Evolutionary conservation across 1,140 invertebrate species (phyloP).

Genomic region (Chelonus insularis): DNA sequence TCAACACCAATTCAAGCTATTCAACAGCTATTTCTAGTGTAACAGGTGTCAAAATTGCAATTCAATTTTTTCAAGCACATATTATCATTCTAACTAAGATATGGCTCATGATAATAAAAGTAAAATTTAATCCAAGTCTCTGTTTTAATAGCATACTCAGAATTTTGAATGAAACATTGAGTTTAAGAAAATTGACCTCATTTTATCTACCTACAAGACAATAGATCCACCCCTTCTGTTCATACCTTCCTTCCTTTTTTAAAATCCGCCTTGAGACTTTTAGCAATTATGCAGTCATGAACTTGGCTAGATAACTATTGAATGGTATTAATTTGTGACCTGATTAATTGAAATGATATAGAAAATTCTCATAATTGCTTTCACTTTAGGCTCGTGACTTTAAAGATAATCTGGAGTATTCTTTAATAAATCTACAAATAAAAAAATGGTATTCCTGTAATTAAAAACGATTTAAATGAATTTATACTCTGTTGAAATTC

Average conservation of each 20-base stretch:
- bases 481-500: too few species aligned
- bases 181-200: background rate
- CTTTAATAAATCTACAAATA: background rate
- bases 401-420: background rate
- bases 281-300: background rate
- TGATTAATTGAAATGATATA: background rate
- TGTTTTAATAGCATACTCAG: background rate
- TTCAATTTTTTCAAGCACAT: too few species aligned
- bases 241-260: background rate
- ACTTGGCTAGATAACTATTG: background rate
- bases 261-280: background rate
- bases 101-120: too few species aligned
- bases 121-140: background rate
- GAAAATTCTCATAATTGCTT: background rate
- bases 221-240: background rate
- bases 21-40: too few species aligned
- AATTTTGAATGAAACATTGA: background rate
- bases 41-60: too few species aligned
- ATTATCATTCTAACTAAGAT: too few species aligned
- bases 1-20: too few species aligned
- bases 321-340: background rate
- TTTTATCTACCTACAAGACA: background rate
- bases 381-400: background rate
- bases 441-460: too few species aligned
- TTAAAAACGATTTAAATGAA: too few species aligned